These are phyloP conservation scores for Ifrita kowaldi DNA, from an alignment of 2,113 vertebrate species.

Conservation along the genomic window DNA sequence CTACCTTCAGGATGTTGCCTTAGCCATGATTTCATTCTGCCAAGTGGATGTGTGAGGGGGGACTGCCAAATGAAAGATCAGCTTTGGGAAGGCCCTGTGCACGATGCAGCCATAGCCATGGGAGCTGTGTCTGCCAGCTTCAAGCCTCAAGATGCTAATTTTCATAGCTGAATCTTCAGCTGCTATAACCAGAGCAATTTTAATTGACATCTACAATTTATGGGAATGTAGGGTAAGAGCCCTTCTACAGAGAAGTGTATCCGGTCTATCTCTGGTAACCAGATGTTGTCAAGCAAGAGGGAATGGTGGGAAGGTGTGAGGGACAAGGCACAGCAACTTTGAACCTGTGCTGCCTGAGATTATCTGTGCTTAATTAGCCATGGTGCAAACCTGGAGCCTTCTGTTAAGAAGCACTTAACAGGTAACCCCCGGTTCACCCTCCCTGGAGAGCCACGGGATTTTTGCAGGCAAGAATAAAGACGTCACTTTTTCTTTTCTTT, in stretches of 20 bases:
- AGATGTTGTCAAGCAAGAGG: not conserved
- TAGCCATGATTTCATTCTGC: not conserved
- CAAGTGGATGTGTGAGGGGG: not conserved
- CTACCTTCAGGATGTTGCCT: not conserved
- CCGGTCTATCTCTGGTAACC: not conserved
- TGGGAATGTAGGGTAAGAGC: not conserved
- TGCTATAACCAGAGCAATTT: not conserved
- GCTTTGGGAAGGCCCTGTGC: not conserved
- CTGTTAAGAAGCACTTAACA: not conserved
- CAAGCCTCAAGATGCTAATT: not conserved
- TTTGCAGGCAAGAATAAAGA: not conserved
- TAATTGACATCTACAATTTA: not conserved
- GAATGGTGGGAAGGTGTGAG: not conserved
- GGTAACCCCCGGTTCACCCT: not conserved
- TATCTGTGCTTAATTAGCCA: not conserved
- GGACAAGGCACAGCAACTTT: not conserved
- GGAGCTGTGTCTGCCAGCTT: not conserved
- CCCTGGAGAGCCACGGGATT: rapidly evolving
- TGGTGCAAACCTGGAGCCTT: not conserved
- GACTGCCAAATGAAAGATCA: not conserved
- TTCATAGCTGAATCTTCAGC: not conserved
- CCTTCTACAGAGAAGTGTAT: not conserved
- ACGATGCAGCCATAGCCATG: not conserved
- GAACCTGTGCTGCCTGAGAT: not conserved
- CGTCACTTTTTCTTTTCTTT: not conserved